A percentile compares a stretch with the other conserved stretches of the same genome.
Conservation (phyloP, 2,888 invertebrate genomes). For the Tachina lurida region DNA sequence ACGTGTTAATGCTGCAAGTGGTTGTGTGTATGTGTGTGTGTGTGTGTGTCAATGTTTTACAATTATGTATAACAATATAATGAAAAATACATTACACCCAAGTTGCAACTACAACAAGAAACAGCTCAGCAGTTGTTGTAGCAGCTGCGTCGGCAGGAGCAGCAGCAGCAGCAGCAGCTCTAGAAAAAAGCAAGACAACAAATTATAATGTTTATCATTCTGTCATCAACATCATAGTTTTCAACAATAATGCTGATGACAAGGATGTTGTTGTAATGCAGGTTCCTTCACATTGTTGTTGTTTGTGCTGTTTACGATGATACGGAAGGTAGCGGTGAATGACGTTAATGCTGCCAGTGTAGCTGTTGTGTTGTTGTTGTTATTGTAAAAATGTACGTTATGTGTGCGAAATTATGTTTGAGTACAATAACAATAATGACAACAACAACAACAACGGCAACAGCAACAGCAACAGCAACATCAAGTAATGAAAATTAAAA, state of each 20-base stretch:
- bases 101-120: conserved; percentile 51
- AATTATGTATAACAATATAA: conserved; percentile 67
- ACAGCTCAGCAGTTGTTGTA: not conserved
- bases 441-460: conserved; percentile 48
- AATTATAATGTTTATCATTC: conserved; percentile 69
- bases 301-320: conserved; percentile 11
- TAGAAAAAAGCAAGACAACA: conserved; percentile 54
- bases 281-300: not conserved
- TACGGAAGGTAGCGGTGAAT: conserved; percentile 50
- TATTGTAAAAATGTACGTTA: conserved; percentile 38
- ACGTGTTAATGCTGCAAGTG: conserved; percentile 44
- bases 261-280: conserved; percentile 50
- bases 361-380: conserved; percentile 37
- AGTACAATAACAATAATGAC: conserved; percentile 56
- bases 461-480: conserved; percentile 41
- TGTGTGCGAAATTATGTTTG: conserved; percentile 31
- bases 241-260: conserved; percentile 47
- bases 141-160: conserved; percentile 3
- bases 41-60: conserved; percentile 33
- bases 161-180: not conserved
- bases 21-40: conserved; percentile 18
- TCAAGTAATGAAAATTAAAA: conserved; percentile 70
- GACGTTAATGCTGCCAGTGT: conserved; percentile 33
- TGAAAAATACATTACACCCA: conserved; percentile 71
- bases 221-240: conserved; percentile 55